A percentile compares a stretch with the other conserved stretches of the same genome.
Conservation (phyloP, 2,888 invertebrate genomes). For the Teleiodes luculella region DNA sequence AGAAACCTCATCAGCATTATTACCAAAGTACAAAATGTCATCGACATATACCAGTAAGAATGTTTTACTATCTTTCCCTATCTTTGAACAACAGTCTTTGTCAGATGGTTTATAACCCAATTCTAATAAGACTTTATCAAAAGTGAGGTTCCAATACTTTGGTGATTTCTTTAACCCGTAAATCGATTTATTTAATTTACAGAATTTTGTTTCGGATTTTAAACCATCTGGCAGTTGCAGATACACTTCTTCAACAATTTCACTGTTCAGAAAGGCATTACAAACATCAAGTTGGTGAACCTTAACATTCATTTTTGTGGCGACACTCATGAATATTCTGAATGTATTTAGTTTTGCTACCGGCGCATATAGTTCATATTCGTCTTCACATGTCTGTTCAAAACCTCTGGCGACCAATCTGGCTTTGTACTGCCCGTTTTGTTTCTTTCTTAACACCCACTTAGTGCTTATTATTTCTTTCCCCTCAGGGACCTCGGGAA, state of each 20-base stretch:
- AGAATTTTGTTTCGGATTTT: not conserved
- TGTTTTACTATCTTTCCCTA: not conserved
- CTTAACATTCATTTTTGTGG: conserved; percentile 19
- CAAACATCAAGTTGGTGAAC: not conserved
- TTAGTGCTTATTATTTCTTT: too few relatives aligned
- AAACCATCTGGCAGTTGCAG: not conserved
- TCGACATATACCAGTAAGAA: not conserved
- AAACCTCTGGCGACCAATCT: not conserved
- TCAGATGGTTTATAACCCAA: not conserved
- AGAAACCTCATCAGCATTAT: not conserved
- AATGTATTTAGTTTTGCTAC: conserved; percentile 23
- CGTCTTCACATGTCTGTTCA: not conserved
- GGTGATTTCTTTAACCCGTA: not conserved
- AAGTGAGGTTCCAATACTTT: not conserved
- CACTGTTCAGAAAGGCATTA: not conserved
- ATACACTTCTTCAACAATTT: not conserved
- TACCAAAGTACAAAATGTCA: not conserved
- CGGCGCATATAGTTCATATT: conserved; percentile 20
- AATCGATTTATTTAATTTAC: not conserved
- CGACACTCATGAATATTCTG: conserved; percentile 21
- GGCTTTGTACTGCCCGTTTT: not conserved
- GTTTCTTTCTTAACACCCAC: conserved; percentile 4
- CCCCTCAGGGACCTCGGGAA: not conserved
- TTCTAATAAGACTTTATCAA: not conserved
- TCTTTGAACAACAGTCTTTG: not conserved